Evolutionary conservation across 2,888 invertebrate genomes (phyloP).

Genomic region (Cataglyphis cursor): DNA sequence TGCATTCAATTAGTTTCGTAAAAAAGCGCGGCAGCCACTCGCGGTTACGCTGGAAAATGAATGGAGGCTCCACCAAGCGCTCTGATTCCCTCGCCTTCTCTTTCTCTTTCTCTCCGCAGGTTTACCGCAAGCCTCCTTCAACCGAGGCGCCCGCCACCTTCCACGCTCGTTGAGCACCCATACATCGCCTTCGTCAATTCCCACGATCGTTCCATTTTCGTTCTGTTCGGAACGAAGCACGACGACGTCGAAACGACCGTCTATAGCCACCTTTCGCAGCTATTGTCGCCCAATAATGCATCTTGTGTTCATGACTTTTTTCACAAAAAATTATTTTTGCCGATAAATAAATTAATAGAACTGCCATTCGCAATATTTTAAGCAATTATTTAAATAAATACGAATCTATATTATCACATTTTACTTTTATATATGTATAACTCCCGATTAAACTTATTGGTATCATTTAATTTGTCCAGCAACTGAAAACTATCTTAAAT

Average conservation of each 20-base stretch:
- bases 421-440: background rate
- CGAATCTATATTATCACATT: background rate
- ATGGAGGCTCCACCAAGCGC: constrained; percentile 70
- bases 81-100: constrained; percentile 40
- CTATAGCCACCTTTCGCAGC: background rate
- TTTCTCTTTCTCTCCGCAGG: constrained; percentile 16
- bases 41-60: constrained; percentile 79
- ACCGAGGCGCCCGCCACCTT: constrained; percentile 10
- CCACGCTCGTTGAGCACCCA: constrained; percentile 9
- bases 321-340: background rate
- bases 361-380: background rate
- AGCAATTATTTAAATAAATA: background rate
- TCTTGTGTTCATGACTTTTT: background rate
- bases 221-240: background rate
- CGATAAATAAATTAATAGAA: background rate
- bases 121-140: constrained; percentile 12
- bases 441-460: background rate
- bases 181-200: constrained; percentile 28
- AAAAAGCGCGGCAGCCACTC: constrained; percentile 79
- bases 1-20: constrained; percentile 83
- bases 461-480: background rate
- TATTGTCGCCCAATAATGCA: constrained; percentile 17
- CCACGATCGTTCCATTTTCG: constrained; percentile 22
- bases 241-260: background rate
- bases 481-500: background rate